Base-by-base conservation (phyloP, 2,888 invertebrate genomes). In the Torymus texanus region DNA sequence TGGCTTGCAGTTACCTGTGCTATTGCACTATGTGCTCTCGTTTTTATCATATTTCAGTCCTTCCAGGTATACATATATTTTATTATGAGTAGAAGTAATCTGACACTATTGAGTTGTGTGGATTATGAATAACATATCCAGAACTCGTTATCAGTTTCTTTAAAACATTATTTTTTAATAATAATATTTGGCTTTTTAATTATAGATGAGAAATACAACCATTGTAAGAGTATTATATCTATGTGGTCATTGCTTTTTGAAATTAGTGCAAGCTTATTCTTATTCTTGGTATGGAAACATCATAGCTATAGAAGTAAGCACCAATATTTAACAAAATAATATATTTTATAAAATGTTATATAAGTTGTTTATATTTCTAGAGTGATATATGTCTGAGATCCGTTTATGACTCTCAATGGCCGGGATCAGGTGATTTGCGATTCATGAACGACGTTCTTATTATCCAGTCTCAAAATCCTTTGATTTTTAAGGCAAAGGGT, bases 1-100 rank as follows among this genome's bases (percentile, higher is more conserved):
- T 84, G 84, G 80, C 83, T 85, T 65, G 75, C 85, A 1, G 53
- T 83, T 11, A 84, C 84, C 0, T 87, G 84, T 53, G 85, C 85
- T 10, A 51, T 86, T 2, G 81, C 84, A 0, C 80, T 87, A 59
- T 87, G 87, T 68, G 81, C 83, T 0, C 63, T 85, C 41, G 83
- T 87, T 51, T 88, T 41, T 41, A 41, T 41, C 41, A 41, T 41
- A 5, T 41, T 41, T 41, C 41, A 41, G 41, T 41, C 41, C 8
- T 41, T 41, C 8, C 41, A 41, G 8, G 41, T 41, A 41, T 8
- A 41, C 8, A 41, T 41, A 41, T 41, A 41, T 41, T 41, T 41
- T 41, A 8, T 41, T 8, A 29, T 5, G 29, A 41, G 5, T 41
- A 41, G 1, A 41, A 41, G 41, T 41, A 41, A 8, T 8, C 41